phyloP scores from a whole-genome alignment of 2,888 invertebrate species.

The Nasonovia ribisnigri region DNA sequence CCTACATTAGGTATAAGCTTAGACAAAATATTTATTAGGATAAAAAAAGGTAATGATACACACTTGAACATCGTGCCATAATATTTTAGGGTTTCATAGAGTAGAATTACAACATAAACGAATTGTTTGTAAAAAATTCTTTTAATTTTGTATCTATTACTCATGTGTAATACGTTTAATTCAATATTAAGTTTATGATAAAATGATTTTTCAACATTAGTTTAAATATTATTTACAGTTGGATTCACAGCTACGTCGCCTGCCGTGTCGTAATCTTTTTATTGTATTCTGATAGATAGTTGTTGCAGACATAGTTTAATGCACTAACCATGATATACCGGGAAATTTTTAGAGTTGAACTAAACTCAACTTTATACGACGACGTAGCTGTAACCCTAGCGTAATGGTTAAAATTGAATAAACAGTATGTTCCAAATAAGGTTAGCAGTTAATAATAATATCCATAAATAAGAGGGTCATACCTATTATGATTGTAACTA shows the following conservation, averaged over 20 bases:
- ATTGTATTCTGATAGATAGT: background rate
- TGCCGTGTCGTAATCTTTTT: background rate
- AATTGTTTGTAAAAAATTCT: background rate
- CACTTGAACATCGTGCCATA: background rate
- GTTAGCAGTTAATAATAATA: background rate
- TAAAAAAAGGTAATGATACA: conserved; percentile 18
- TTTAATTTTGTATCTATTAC: background rate
- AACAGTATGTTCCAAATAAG: background rate
- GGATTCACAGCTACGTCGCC: background rate
- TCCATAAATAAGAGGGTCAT: background rate
- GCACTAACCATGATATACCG: background rate
- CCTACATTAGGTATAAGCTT: background rate
- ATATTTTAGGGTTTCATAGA: conserved; percentile 37
- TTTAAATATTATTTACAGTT: background rate
- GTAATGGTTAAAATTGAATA: background rate
- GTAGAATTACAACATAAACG: conserved; percentile 34
- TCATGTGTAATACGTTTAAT: background rate
- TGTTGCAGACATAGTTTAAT: background rate
- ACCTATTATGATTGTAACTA: background rate
- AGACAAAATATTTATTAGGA: background rate
- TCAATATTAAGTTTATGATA: background rate
- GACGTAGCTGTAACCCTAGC: background rate
- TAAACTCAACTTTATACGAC: background rate
- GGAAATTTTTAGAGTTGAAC: background rate
- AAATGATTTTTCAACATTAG: background rate